Base-by-base conservation (phyloP, 2,113 vertebrate species). In the Dendropsophus ebraccatus region DNA sequence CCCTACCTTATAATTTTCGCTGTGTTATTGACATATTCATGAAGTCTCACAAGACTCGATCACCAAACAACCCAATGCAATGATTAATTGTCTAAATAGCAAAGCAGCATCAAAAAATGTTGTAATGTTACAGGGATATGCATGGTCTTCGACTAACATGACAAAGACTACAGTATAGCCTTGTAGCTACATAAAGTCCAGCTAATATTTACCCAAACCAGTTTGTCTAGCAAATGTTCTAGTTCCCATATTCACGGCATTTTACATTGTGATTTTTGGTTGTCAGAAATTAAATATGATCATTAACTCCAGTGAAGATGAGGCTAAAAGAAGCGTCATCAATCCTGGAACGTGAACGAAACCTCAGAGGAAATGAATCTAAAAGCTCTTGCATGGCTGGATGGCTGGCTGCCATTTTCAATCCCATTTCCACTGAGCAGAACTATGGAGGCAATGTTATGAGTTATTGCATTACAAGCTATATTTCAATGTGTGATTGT, bases 311-410 rank as follows among this genome's bases (percentile, higher is more conserved):
- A 52, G 52, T 81, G 52, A 87, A 87, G 85, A 87, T 87, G 77
- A 81, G 67, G 78, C 77, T 74, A 73, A 49, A 81, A 62, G 37
- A 81, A 32, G 54, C 54, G 62, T 81, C 77, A 81, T 81, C 65
- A 87, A 60, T 81, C 52, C 52, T 81, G 67, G 67, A 87, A 73
- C 81, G 62, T 62, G 28, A 87, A 87, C 49, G 85, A 49, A 86
- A 80, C 76, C 84, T 86, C 77, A 86, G 67, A 86, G 76, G 76
- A 81, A 87, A 81, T 87, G 16, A 87, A 87, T 81, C 62, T 74
- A 45, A 87, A 87, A 87, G 85, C 85, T 81, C 81, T 86, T 86
- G 85, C 73, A 79, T 87, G 52, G 19, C 19, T 86, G 49, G 30
- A 60, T 86, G 84, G 77, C 84, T 87, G 67, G 10, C 77, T 87